phyloP scores from a whole-genome alignment of 2,888 invertebrate species.

The Idaea straminata region DNA sequence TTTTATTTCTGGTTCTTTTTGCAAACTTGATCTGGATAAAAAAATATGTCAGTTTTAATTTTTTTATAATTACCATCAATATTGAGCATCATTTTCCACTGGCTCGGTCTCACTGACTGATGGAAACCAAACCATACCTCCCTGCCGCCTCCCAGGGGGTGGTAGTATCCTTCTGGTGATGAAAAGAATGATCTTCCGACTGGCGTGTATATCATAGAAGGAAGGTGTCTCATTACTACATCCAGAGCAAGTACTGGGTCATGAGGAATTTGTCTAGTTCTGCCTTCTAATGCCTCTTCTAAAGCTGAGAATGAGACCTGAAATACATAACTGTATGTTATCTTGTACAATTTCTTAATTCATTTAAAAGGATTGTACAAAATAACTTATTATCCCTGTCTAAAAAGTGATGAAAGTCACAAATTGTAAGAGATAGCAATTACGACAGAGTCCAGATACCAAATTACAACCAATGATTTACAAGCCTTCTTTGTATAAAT shows the following conservation, averaged over 20 bases:
- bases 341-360: background rate
- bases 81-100: slow-evolving; percentile 99
- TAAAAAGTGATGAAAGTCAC: too few species aligned
- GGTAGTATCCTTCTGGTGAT: slow-evolving; percentile 98
- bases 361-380: background rate
- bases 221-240: slow-evolving; percentile 99
- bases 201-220: slow-evolving; percentile 99
- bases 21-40: background rate
- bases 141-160: slow-evolving; percentile 96
- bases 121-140: slow-evolving; percentile 99
- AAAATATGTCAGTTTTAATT: background rate
- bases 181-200: slow-evolving; percentile 99
- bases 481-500: too few species aligned
- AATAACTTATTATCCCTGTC: too few species aligned
- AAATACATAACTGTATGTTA: background rate
- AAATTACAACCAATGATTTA: too few species aligned
- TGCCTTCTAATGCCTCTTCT: slow-evolving; percentile 98
- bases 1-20: background rate
- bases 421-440: too few species aligned
- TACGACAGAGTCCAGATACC: too few species aligned
- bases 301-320: slow-evolving; percentile 95
- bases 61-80: slow-evolving; percentile 91
- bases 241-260: slow-evolving; percentile 98
- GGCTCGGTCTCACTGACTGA: slow-evolving; percentile 99
- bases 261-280: slow-evolving; percentile 97